Evolutionary conservation across 2,113 vertebrate species (phyloP).

Genomic region (Cheirogaleus medius): DNA sequence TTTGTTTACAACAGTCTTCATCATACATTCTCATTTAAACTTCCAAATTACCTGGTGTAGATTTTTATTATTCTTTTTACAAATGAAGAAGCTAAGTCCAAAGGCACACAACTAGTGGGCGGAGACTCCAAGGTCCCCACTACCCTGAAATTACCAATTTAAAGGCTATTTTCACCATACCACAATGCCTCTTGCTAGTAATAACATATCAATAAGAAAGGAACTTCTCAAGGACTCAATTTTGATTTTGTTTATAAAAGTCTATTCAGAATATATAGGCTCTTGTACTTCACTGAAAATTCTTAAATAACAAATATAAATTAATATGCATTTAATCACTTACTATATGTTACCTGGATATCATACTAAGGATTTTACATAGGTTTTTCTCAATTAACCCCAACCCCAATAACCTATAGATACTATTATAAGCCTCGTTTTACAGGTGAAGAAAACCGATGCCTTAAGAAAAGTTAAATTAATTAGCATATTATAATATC

Average conservation of each 20-base stretch:
- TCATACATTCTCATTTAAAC: background rate
- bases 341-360: background rate
- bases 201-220: slow-evolving; percentile 7
- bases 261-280: background rate
- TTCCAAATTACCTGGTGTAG: background rate
- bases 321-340: background rate
- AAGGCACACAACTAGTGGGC: background rate
- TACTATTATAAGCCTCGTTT: background rate
- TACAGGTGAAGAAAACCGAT: background rate
- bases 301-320: background rate
- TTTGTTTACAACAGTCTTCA: slow-evolving; percentile 6
- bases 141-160: slow-evolving; percentile 28
- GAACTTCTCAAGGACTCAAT: background rate
- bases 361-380: background rate
- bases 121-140: background rate
- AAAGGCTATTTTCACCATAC: slow-evolving; percentile 30
- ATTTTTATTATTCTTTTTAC: background rate
- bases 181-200: slow-evolving; percentile 2
- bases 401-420: background rate
- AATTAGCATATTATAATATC: background rate
- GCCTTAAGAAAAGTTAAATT: background rate
- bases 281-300: background rate
- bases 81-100: slow-evolving; percentile 10
- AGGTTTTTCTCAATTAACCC: background rate
- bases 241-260: slow-evolving; percentile 1